Conservation (phyloP, 2,888 invertebrate species). For the Rhamphomyia laevipes region DNA sequence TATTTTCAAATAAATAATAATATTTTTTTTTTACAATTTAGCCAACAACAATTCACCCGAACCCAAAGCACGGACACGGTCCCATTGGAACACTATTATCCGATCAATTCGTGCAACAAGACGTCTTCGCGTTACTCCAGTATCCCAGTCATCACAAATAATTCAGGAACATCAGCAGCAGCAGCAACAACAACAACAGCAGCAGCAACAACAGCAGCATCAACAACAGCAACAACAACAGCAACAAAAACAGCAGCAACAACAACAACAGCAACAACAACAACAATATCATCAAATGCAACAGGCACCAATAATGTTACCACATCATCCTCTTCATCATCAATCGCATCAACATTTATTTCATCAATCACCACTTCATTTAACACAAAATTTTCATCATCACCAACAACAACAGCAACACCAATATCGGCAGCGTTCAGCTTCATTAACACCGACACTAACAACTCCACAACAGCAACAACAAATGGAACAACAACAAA, state of each 20-base stretch:
- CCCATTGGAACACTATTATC: constrained; percentile 11
- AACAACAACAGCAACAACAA: not conserved
- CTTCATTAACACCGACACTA: not conserved
- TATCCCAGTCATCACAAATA: constrained; percentile 2
- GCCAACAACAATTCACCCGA: constrained; percentile 10
- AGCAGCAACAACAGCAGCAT: not conserved
- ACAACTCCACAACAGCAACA: not conserved
- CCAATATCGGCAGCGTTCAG: not conserved
- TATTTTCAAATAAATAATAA: not conserved
- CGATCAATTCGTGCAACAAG: not conserved
- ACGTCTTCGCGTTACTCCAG: not conserved
- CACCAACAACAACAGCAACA: not conserved
- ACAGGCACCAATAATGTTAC: not conserved
- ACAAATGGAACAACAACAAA: not conserved
- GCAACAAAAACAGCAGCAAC: not conserved
- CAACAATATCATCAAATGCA: not conserved
- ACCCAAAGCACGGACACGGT: constrained; percentile 14
- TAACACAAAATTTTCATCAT: not conserved
- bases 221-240: not conserved
- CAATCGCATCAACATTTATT: not conserved
- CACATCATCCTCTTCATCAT: not conserved
- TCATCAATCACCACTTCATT: not conserved
- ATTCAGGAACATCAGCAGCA: not conserved
- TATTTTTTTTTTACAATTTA: not conserved
- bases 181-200: not conserved